Evolutionary conservation across 2,888 invertebrate species (phyloP).

Genomic region (Watsonalla binaria): DNA sequence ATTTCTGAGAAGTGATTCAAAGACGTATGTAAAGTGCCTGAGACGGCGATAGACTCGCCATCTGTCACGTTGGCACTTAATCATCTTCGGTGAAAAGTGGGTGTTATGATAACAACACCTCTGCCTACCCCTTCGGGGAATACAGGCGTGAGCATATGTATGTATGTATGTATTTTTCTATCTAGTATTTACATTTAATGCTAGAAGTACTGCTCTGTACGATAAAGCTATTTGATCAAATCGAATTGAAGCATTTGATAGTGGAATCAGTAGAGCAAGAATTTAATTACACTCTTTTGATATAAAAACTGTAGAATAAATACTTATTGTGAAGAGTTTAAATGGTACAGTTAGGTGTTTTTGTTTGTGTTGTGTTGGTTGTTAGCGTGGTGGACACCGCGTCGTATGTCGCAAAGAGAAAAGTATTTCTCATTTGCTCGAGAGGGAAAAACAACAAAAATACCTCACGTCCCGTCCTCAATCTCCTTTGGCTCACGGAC

Average conservation of each 20-base stretch:
- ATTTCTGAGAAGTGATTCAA: too few species aligned
- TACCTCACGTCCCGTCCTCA: conserved; percentile 52
- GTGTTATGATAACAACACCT: too few species aligned
- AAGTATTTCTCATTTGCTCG: conserved; percentile 67
- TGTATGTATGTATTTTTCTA: too few species aligned
- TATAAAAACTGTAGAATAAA: conserved; percentile 10
- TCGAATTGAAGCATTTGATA: not conserved
- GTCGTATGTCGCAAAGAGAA: conserved; percentile 65
- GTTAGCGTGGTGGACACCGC: conserved; percentile 45
- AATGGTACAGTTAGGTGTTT: conserved; percentile 12
- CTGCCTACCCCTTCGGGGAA: too few species aligned
- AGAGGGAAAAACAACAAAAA: conserved; percentile 58
- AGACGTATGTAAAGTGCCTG: too few species aligned
- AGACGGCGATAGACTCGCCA: too few species aligned
- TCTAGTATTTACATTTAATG: too few species aligned
- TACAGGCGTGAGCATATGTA: too few species aligned
- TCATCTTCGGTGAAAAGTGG: too few species aligned
- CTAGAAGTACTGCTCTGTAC: too few species aligned
- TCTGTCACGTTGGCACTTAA: too few species aligned
- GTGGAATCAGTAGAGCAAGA: conserved; percentile 9
- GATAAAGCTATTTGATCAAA: too few species aligned
- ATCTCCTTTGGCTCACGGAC: conserved; percentile 59
- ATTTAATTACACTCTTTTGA: conserved; percentile 23
- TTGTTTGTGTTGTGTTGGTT: conserved; percentile 34
- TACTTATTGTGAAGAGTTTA: conserved; percentile 18